Evolutionary conservation across 37 sponge, comb jelly and placozoan species (phyloP), one percentile per base, ranked within the genome.

Genomic region (Spongilla lacustris): DNA sequence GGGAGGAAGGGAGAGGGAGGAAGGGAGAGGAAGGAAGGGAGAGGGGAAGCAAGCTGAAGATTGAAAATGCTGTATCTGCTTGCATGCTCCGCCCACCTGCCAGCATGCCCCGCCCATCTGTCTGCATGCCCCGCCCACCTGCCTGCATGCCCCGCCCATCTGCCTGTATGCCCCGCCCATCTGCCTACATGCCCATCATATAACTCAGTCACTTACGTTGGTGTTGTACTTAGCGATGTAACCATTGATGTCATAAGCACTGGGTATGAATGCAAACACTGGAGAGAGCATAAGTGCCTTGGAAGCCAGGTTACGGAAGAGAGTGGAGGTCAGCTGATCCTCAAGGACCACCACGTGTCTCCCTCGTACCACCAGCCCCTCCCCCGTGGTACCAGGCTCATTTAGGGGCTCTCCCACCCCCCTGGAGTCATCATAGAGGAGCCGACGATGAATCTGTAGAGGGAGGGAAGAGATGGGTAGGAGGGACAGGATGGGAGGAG

Each of bases 401-500:
- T 96, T 96, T 22, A 98, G 85, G 14, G 99, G 92, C 78, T 98
- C 99, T 0, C 85, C 93, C 23, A 98, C 99, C 22, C 99, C 99
- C 25, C 94, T 86, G 9, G 21, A 2, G 71, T 98, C 99, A 79
- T 96, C 96, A 30, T 93, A 69, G 23, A 94, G 89, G 13, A 86
- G 67, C 13, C 99, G 70, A 29, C 99, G 79, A 80, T 98, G 99
- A 24, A 98, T 84, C 98, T 92, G 81, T 4, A 13, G 66, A 38
- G 28, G 46, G 46, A 46, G 46, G 46, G 46, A 8, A 8, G 76
- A 35, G 21, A 41, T 37, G 17, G 36, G 46, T 41, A 17, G 31
- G 2, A 41, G 77, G 77, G 46, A 10, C 8, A 46, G 46, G 46
- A n/a, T n/a, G 46, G 46, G 46, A 10, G 8, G 46, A 46, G 46